Conservation (phyloP, 2,888 invertebrate genomes). For the Pachymerium ferrugineum region DNA sequence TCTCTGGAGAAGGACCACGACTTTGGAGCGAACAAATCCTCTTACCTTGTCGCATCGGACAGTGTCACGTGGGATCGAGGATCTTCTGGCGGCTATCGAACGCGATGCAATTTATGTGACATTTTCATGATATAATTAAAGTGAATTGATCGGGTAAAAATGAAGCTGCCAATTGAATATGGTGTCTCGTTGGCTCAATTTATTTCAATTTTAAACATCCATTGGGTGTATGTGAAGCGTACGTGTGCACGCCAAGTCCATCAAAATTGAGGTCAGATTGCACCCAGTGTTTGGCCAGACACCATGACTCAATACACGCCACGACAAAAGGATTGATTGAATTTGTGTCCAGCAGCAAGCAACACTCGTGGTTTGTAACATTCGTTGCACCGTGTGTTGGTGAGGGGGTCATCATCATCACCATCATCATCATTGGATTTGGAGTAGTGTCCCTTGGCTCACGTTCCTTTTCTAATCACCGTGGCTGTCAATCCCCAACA, state of each 20-base stretch:
- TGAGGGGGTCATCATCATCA: not conserved
- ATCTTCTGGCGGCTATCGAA: not conserved
- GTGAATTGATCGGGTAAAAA: not conserved
- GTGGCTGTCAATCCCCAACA: slow-evolving; percentile 23
- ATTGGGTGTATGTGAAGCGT: not conserved
- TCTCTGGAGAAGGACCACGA: slow-evolving; percentile 10
- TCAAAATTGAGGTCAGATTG: slow-evolving; percentile 23
- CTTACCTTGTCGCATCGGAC: slow-evolving; percentile 24
- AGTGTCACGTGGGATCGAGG: slow-evolving; percentile 10
- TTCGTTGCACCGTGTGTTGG: not conserved
- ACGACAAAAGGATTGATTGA: slow-evolving; percentile 25
- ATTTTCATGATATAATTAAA: slow-evolving; percentile 1
- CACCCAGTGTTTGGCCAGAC: slow-evolving; percentile 13
- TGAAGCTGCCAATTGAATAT: not conserved
- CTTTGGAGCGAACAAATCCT: slow-evolving; percentile 24
- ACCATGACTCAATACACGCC: slow-evolving; percentile 19
- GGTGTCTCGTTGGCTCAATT: no score
- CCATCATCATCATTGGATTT: slow-evolving; percentile 16
- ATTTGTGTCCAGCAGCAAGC: slow-evolving; percentile 21
- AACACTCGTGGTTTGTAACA: slow-evolving; percentile 23
- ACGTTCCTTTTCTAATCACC: slow-evolving; percentile 27
- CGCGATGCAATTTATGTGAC: slow-evolving; percentile 1
- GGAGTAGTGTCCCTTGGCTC: slow-evolving; percentile 23
- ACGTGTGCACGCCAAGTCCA: not conserved
- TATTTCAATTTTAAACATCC: not conserved